Conservation (phyloP, 2,888 invertebrate genomes). For the Pandemis heparana region DNA sequence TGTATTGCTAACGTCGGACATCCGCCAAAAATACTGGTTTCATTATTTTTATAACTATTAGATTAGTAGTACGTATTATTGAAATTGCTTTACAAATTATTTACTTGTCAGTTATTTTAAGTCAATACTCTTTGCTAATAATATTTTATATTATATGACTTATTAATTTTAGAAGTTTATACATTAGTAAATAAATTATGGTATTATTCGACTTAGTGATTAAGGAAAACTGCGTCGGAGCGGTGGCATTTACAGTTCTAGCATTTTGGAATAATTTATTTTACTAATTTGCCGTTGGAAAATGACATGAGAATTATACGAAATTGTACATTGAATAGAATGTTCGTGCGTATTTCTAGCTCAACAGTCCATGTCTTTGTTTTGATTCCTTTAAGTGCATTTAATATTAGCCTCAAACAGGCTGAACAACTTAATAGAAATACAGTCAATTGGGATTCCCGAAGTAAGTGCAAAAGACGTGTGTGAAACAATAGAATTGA, state of each 20-base stretch:
- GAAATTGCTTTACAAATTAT: slow-evolving; percentile 58
- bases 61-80: slow-evolving; percentile 44
- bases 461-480: not conserved
- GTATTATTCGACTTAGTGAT: slow-evolving; percentile 23
- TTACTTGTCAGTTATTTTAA: slow-evolving; percentile 26
- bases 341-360: not conserved
- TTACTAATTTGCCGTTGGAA: not conserved
- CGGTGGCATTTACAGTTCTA: slow-evolving; percentile 1
- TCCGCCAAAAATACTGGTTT: slow-evolving; percentile 29
- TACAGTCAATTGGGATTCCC: not conserved
- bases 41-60: slow-evolving; percentile 40
- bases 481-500: not conserved
- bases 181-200: slow-evolving; percentile 45
- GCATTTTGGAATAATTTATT: not conserved
- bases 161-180: slow-evolving; percentile 47
- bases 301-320: not conserved
- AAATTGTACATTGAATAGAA: not conserved
- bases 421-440: not conserved
- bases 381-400: not conserved
- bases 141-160: slow-evolving; percentile 42
- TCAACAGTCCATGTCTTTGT: not conserved
- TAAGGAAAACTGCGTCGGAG: slow-evolving; percentile 29
- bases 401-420: not conserved
- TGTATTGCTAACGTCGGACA: slow-evolving; percentile 19
- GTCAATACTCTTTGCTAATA: slow-evolving; percentile 38